phyloP scores from a whole-genome alignment of 1,140 invertebrate species.

The Drosophila lowei region DNA sequence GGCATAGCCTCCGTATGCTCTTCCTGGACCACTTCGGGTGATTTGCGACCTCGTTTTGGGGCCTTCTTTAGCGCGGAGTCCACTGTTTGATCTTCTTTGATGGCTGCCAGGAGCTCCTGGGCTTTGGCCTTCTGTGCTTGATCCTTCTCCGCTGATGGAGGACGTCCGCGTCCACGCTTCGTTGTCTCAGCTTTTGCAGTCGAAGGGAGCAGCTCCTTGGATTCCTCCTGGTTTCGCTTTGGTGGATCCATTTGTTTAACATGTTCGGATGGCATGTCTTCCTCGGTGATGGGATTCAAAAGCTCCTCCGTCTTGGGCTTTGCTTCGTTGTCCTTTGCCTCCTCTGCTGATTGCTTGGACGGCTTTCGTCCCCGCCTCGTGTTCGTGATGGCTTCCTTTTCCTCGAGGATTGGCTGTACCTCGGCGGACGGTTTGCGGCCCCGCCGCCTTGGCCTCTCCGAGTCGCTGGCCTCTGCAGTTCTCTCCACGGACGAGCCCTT shows the following conservation, averaged over 20 bases:
- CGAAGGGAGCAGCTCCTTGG: not conserved
- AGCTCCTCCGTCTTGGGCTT: not conserved
- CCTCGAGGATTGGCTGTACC: too few relatives aligned
- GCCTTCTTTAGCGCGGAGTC: not conserved
- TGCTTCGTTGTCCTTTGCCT: not conserved
- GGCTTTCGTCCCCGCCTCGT: conserved; percentile 21
- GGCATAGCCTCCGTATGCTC: too few relatives aligned
- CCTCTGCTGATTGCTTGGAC: conserved; percentile 22
- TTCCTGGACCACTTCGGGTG: not conserved
- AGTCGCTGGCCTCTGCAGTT: not conserved
- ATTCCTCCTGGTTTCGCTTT: too few relatives aligned
- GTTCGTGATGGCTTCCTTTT: too few relatives aligned
- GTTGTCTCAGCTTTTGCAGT: too few relatives aligned
- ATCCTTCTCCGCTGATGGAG: conserved; percentile 2
- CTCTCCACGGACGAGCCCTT: conserved; percentile 2
- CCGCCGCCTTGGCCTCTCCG: not conserved
- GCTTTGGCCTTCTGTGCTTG: not conserved
- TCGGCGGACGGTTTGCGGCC: conserved; percentile 20
- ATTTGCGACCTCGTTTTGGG: not conserved
- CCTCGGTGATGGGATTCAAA: not conserved
- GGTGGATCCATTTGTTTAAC: not conserved
- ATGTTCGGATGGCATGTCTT: not conserved
- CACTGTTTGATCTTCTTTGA: not conserved
- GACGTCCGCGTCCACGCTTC: conserved; percentile 12
- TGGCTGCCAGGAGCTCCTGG: not conserved